A percentile compares a stretch with the other conserved stretches of the same genome.
Evolutionary conservation across 2,797 vertebrate species (phyloP).

Genomic region (Menidia menidia): DNA sequence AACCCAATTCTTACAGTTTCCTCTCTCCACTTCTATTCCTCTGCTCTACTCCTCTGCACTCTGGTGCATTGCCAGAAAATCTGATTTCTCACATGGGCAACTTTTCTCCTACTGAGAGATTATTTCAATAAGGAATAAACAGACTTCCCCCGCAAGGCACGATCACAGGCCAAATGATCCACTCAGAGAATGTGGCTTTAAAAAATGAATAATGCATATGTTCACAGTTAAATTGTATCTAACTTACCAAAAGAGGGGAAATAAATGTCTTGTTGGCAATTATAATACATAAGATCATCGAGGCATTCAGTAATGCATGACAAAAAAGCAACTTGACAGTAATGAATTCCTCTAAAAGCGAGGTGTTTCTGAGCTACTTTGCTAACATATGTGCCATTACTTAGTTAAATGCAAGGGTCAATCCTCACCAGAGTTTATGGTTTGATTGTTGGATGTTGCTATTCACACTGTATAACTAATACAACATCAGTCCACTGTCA

Average conservation of each 20-base stretch:
- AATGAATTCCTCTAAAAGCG: not conserved
- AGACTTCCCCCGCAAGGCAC: conserved; percentile 77
- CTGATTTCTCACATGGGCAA: conserved; percentile 81
- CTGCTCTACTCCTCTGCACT: conserved; percentile 68
- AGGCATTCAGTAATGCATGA: conserved; percentile 41
- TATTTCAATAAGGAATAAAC: conserved; percentile 83
- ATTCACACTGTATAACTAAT: not conserved
- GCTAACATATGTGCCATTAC: not conserved
- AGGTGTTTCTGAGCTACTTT: conserved; percentile 9
- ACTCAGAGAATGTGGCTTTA: conserved; percentile 75
- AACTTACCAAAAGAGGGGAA: conserved; percentile 33
- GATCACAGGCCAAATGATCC: conserved; percentile 78
- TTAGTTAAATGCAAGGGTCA: not conserved
- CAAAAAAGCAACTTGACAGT: conserved; percentile 18
- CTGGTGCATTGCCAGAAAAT: conserved; percentile 79
- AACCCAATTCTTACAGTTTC: conserved; percentile 44
- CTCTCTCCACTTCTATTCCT: conserved; percentile 48
- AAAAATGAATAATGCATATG: conserved; percentile 79
- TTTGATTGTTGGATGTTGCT: not conserved
- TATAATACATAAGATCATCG: conserved; percentile 54
- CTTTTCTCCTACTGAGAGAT: conserved; percentile 77
- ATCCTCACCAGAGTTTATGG: not conserved
- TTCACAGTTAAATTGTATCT: conserved; percentile 67
- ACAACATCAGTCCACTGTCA: conserved; percentile 12
- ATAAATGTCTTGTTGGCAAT: conserved; percentile 49